Conservation (phyloP, 2,113 vertebrate species). For the Trinectes maculatus region DNA sequence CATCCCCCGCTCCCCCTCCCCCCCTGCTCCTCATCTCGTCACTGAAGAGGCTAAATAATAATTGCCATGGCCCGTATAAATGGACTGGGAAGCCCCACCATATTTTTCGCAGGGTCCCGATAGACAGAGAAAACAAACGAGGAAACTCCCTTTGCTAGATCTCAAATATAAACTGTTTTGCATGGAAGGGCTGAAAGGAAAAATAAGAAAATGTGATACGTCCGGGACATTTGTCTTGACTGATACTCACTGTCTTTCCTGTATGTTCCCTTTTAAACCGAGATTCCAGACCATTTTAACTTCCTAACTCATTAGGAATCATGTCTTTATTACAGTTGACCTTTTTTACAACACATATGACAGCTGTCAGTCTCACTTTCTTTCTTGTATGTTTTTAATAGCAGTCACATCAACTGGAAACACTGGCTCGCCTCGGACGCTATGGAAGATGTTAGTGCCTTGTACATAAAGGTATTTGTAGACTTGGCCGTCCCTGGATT, state of each 20-base stretch:
- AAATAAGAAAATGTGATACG: not conserved
- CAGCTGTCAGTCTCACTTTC: too few species aligned
- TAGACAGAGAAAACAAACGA: constrained; percentile 1
- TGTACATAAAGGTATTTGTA: constrained; percentile 51
- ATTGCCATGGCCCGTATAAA: constrained; percentile 28
- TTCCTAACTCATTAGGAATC: not conserved
- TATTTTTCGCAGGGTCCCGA: constrained; percentile 25
- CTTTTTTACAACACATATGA: constrained; percentile 24
- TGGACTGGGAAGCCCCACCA: constrained; percentile 34
- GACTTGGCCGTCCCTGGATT: too few species aligned
- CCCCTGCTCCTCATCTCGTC: constrained; percentile 7
- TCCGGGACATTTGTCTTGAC: too few species aligned
- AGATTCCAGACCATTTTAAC: constrained; percentile 2
- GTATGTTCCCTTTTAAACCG: constrained; percentile 9
- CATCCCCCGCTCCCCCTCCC: constrained; percentile 53
- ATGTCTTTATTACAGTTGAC: not conserved
- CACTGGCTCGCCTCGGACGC: constrained; percentile 26
- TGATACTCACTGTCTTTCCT: not conserved
- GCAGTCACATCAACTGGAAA: constrained; percentile 1
- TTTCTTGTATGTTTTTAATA: constrained; percentile 12
- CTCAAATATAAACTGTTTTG: not conserved
- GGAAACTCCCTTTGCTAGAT: constrained; percentile 20
- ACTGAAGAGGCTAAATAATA: constrained; percentile 46
- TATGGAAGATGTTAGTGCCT: constrained; percentile 70
- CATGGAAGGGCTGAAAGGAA: constrained; percentile 13